Evolutionary conservation across 2,797 vertebrate species (phyloP).

Genomic region (Nannoperca obscura): DNA sequence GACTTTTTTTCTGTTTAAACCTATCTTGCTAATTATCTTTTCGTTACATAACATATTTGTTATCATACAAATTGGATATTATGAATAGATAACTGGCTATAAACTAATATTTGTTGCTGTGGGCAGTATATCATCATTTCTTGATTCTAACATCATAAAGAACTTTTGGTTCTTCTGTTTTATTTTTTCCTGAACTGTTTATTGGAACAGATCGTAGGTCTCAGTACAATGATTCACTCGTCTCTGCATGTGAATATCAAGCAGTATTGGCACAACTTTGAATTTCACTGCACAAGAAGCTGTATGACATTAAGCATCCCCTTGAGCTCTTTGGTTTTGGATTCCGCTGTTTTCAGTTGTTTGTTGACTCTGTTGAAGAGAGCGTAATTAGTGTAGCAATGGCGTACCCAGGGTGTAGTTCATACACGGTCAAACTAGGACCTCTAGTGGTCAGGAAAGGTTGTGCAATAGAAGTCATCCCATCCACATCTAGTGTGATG

Average conservation of each 20-base stretch:
- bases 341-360: not conserved
- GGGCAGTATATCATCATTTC: not conserved
- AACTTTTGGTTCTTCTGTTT: not conserved
- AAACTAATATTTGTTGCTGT: not conserved
- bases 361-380: not conserved
- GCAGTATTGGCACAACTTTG: constrained; percentile 4
- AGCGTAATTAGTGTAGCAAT: not conserved
- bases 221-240: not conserved
- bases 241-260: not conserved
- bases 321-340: not conserved
- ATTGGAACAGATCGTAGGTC: constrained; percentile 3
- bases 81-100: not conserved
- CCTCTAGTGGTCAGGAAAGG: constrained; percentile 70
- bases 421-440: constrained; percentile 58
- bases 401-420: not conserved
- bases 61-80: not conserved
- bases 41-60: not conserved
- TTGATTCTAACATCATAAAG: not conserved
- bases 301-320: not conserved
- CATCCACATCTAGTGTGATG: not conserved
- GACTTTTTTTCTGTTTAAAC: not conserved
- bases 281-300: not conserved
- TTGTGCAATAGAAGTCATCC: not conserved
- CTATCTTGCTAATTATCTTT: constrained; percentile 10
- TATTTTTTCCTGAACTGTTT: not conserved